phyloP scores from a whole-genome alignment of 2,888 invertebrate species.

The Metopia argyrocephala region DNA sequence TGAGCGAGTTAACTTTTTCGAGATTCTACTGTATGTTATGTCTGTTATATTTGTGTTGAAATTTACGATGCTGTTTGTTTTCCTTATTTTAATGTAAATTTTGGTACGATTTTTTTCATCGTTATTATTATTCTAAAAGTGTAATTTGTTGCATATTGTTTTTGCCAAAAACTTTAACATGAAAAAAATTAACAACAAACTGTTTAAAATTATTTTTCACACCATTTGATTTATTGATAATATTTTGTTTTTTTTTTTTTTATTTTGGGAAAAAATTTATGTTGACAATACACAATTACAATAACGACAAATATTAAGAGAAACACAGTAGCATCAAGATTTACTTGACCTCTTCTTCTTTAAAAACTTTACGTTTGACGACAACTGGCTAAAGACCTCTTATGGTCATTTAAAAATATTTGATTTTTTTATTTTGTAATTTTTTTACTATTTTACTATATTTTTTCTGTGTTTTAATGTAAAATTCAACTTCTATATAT shows the following conservation, averaged over 20 bases:
- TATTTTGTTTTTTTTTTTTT: conserved; percentile 14
- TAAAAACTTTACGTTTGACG: conserved; percentile 6
- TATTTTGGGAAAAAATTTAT: conserved; percentile 31
- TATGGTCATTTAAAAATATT: conserved; percentile 60
- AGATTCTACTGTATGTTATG: too few relatives aligned
- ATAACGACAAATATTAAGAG: not conserved
- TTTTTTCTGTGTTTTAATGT: not conserved
- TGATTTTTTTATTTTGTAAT: conserved; percentile 29
- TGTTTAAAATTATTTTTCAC: conserved; percentile 61
- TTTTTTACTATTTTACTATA: too few relatives aligned
- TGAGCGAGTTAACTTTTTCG: too few relatives aligned
- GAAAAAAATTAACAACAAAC: conserved; percentile 11
- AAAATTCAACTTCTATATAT: conserved; percentile 55
- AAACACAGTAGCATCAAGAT: conserved; percentile 51
- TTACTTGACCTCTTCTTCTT: conserved; percentile 63
- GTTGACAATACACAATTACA: conserved; percentile 9
- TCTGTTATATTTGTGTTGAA: not conserved
- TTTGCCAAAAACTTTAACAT: not conserved
- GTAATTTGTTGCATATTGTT: conserved; percentile 56
- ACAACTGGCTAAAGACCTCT: conserved; percentile 52
- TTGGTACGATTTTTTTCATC: not conserved
- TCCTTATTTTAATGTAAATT: conserved; percentile 54
- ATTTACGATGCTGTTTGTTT: conserved; percentile 25
- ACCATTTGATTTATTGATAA: conserved; percentile 62
- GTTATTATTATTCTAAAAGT: conserved; percentile 38